These are phyloP conservation scores for Sympetrum striolatum DNA, from an alignment of 2,888 invertebrate genomes.

Conservation along the genomic window DNA sequence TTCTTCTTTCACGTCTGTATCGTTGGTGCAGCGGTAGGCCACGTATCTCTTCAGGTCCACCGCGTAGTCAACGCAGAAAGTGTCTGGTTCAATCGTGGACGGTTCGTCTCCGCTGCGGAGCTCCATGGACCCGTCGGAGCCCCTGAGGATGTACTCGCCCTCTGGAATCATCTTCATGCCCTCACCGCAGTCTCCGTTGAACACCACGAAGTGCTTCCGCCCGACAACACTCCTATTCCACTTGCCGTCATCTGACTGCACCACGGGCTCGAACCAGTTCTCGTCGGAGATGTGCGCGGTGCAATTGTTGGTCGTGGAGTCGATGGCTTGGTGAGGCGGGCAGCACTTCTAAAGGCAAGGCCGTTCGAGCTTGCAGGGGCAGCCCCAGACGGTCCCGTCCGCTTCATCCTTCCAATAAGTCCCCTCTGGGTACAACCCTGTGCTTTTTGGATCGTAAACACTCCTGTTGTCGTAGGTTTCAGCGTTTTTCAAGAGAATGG, in stretches of 20 bases:
- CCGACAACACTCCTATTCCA: neutral
- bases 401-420: neutral
- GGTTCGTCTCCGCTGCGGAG: neutral
- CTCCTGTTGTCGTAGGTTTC: neutral
- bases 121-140: neutral
- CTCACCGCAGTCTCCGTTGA: neutral
- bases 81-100: neutral
- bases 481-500: too few species aligned
- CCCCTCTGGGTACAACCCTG: neutral
- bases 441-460: neutral
- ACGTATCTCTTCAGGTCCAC: neutral
- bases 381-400: neutral
- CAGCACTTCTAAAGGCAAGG: conserved; percentile 18
- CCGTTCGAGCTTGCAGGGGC: neutral
- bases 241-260: neutral
- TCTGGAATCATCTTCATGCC: neutral
- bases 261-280: neutral
- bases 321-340: neutral
- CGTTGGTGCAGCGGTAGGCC: neutral
- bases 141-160: neutral
- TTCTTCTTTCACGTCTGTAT: neutral
- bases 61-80: neutral
- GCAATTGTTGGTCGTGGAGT: neutral
- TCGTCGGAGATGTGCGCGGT: neutral
- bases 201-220: neutral